phyloP scores from a whole-genome alignment of 2,113 vertebrate species.

The Sturnus vulgaris region DNA sequence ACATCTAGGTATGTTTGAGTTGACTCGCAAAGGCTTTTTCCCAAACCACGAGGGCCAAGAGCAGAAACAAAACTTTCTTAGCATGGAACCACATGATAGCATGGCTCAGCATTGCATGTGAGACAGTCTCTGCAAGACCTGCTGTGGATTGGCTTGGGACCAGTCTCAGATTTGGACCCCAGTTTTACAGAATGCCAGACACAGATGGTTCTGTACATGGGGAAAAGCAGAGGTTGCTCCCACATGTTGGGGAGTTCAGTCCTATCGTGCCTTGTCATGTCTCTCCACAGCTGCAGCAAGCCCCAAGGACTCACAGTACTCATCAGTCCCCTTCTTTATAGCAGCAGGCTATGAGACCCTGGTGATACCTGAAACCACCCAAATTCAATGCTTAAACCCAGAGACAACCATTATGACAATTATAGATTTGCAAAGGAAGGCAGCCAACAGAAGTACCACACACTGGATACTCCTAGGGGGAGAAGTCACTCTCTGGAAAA shows the following conservation, averaged over 20 bases:
- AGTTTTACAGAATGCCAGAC: neutral
- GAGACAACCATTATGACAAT: neutral
- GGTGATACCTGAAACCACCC: neutral
- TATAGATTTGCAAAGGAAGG: neutral
- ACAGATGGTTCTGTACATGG: neutral
- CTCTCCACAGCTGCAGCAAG: neutral
- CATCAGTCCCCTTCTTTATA: neutral
- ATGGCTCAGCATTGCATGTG: accelerated
- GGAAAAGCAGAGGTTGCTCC: neutral
- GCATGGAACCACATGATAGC: accelerated
- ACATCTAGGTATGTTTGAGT: neutral
- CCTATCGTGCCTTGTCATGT: neutral
- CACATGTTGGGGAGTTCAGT: accelerated
- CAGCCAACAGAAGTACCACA: neutral
- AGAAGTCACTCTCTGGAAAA: neutral
- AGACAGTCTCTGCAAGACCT: neutral
- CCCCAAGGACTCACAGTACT: neutral
- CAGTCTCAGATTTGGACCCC: neutral
- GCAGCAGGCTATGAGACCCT: neutral
- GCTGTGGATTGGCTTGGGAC: neutral
- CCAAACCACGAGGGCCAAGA: neutral
- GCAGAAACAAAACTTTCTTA: neutral
- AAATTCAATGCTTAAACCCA: neutral
- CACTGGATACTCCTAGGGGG: neutral
- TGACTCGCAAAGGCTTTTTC: neutral